These are phyloP conservation scores for Helicoverpa assulta DNA, from an alignment of 2,888 invertebrate species.

Conservation along the genomic window DNA sequence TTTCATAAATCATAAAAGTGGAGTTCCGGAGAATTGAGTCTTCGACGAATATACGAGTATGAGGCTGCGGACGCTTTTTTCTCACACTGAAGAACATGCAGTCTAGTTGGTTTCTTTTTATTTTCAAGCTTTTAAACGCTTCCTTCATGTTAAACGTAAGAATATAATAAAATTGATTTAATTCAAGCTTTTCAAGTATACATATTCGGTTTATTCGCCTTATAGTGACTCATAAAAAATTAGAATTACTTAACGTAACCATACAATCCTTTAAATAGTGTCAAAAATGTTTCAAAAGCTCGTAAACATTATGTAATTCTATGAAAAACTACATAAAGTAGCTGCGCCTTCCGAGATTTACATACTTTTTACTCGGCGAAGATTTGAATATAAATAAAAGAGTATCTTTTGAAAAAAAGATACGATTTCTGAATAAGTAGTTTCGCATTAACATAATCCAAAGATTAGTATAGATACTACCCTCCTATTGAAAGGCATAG, in stretches of 20 bases:
- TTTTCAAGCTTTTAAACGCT: no score
- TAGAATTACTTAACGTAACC: not conserved
- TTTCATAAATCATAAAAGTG: conserved; percentile 53
- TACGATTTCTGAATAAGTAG: conserved; percentile 65
- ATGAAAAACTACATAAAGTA: conserved; percentile 38
- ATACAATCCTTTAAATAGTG: not conserved
- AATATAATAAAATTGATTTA: no score
- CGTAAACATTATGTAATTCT: conserved; percentile 28
- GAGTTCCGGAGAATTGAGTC: conserved; percentile 25
- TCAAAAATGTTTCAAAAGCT: conserved; percentile 6
- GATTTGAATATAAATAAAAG: conserved; percentile 71
- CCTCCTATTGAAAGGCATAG: conserved; percentile 46
- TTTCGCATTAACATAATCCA: conserved; percentile 76
- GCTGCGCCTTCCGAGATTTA: conserved; percentile 62
- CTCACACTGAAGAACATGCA: not conserved
- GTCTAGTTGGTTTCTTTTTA: no score
- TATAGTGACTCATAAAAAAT: not conserved
- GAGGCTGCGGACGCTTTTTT: conserved; percentile 1
- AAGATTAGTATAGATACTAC: conserved; percentile 66
- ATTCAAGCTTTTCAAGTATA: no score
- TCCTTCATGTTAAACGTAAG: no score
- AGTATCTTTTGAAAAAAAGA: conserved; percentile 64
- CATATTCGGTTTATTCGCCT: no score
- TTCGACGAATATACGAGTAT: conserved; percentile 1
- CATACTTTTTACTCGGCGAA: conserved; percentile 69